A percentile compares a stretch with the other conserved stretches of the same genome.
phyloP scores from a whole-genome alignment of 2,888 invertebrate species.

The Halocaridina rubra region DNA sequence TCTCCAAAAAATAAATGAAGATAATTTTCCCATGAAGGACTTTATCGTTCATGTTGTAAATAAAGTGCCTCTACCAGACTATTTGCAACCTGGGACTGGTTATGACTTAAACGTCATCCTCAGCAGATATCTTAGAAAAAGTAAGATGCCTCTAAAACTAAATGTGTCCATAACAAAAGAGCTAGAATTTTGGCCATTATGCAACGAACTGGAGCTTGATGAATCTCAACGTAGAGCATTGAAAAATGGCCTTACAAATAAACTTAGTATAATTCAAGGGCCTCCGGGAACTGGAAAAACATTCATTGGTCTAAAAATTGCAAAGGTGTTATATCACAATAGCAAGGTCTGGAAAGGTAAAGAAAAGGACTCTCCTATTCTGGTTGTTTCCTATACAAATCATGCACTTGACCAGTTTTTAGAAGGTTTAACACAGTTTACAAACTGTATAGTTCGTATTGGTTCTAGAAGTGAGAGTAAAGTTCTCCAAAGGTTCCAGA shows the following conservation, averaged over 20 bases:
- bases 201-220: slow-evolving; percentile 73
- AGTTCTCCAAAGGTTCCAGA: slow-evolving; percentile 68
- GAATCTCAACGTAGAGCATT: slow-evolving; percentile 77
- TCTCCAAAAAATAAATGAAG: slow-evolving; percentile 73
- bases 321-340: slow-evolving; percentile 74
- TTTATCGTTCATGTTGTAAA: slow-evolving; percentile 75
- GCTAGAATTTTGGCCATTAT: slow-evolving; percentile 71
- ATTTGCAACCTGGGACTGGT: slow-evolving; percentile 64
- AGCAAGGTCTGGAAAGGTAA: slow-evolving; percentile 67
- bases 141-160: not conserved
- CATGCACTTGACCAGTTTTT: slow-evolving; percentile 89
- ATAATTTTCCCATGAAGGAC: slow-evolving; percentile 76
- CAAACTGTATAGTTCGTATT: slow-evolving; percentile 76
- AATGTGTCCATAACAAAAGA: not conserved
- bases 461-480: slow-evolving; percentile 78
- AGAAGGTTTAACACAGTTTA: slow-evolving; percentile 73
- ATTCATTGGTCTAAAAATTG: slow-evolving; percentile 80
- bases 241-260: slow-evolving; percentile 76
- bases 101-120: slow-evolving; percentile 27
- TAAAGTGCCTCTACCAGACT: slow-evolving; percentile 68
- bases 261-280: slow-evolving; percentile 83
- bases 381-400: slow-evolving; percentile 86
- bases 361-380: slow-evolving; percentile 75
- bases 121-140: not conserved
- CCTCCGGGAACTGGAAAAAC: slow-evolving; percentile 74